Evolutionary conservation across 2,888 invertebrate genomes (phyloP).

Genomic region (Chalcosyrphus nemorum): DNA sequence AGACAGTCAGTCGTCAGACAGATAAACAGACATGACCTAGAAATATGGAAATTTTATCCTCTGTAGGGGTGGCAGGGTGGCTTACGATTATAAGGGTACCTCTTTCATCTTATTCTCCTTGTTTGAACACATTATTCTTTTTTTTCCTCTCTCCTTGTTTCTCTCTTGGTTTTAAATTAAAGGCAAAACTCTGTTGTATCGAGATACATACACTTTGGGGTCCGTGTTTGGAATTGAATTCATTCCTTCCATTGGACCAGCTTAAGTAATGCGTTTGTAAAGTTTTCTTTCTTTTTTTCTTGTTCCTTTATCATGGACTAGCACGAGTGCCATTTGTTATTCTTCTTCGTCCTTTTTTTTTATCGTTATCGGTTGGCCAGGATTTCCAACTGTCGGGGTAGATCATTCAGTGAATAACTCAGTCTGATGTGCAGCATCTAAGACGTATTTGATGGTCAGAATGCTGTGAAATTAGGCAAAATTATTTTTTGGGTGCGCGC

Average conservation of each 20-base stretch:
- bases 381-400: conserved; percentile 2
- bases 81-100: conserved; percentile 55
- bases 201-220: neutral
- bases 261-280: conserved; percentile 15
- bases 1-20: conserved; percentile 70
- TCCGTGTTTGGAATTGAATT: conserved; percentile 49
- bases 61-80: neutral
- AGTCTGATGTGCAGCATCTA: conserved; percentile 14
- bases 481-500: neutral
- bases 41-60: conserved; percentile 66
- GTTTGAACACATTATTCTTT: conserved; percentile 35
- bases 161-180: conserved; percentile 45
- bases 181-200: conserved; percentile 29
- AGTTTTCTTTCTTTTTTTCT: neutral
- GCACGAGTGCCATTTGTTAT: conserved; percentile 37
- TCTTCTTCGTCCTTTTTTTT: conserved; percentile 2
- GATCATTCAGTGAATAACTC: neutral
- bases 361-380: conserved; percentile 19
- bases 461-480: conserved; percentile 3
- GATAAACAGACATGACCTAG: conserved; percentile 73
- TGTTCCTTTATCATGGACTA: conserved; percentile 38
- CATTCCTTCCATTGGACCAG: neutral
- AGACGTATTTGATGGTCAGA: neutral
- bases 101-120: conserved; percentile 51
- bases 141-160: neutral